Evolutionary conservation across 2,797 vertebrate genomes (phyloP), one percentile per base, ranked within the genome.

Genomic region (Pseudotriccus pelzelni): DNA sequence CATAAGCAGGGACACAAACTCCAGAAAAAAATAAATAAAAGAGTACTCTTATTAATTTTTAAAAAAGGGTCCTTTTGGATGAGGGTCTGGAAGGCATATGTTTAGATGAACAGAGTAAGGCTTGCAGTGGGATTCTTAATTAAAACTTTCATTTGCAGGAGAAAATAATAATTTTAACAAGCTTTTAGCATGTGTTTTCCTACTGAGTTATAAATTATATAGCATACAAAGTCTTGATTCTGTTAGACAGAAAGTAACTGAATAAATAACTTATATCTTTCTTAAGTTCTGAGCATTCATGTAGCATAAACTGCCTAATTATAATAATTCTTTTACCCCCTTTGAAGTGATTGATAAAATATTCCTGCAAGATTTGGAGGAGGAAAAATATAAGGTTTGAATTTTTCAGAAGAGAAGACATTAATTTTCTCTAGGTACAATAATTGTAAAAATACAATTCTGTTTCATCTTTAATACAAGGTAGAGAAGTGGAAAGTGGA

Each of bases 391-490:
- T 44, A 84, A 82, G 32, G 13, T 30, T 64, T 93, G 44, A 89
- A 62, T 91, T 87, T 94, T 89, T 90, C 59, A 94, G 28, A 27
- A 78, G 63, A 60, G 63, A 67, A 49, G 39, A 37, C 9, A 77
- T 53, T 95, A 67, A 94, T 94, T 81, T 95, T 89, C 36, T 81
- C 30, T 62, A 13, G 22, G 66, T 87, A 80, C 43, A 93, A 58
- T 93, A 90, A 78, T 25, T 79, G 80, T 30, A 93, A 94, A 95
- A 97, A 89, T 79, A 78, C 21, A 92, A 88, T 93, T 95, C 89
- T 75, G 32, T 96, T 97, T 94, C 91, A 94, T 87, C 79, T 94
- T 94, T 87, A 88, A 88, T 77, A 64, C 34, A 86, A 93, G 37
- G 30, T 52, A 90, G 84, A 83, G 69, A 93, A 87, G 52, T 30